Evolutionary conservation across 1,140 invertebrate species (phyloP), one percentile per base, ranked within the genome.

Genomic region (Ruditapes philippinarum): DNA sequence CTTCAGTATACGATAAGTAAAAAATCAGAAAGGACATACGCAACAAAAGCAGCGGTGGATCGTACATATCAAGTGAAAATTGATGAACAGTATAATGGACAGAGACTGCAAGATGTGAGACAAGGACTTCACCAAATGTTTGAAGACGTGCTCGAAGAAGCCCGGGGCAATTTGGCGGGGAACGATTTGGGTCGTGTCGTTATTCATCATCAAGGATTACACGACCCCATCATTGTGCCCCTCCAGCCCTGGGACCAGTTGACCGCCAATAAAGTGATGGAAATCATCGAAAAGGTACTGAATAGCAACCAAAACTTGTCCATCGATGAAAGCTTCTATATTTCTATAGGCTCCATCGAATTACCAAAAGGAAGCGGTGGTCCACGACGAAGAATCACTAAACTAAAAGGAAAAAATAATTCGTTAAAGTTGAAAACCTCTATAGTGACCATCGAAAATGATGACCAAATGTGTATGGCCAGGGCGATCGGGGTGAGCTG

Each of bases 1-100:
- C 14, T 45, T 14, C 42, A 45, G 14, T 45, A 45, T 45, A 45
- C 42, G 5, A 45, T 45, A 14, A 45, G 14, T 7, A 45, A 45
- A 45, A 45, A n/a, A n/a, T n/a, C n/a, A 4, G 45, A 76, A 25
- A 42, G 73, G 25, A 51, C 40, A 2, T 76, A 51, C 25, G 45
- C 45, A 5, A 81, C 60, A 62, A 81, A 62, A 62, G 80, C 80
- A 1, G 80, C 80, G 2, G 42, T 68, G n/a, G 80, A 83, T 17
- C 11, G 11, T 3, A 83, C 60, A 17, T 83, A 68, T 31, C n/a
- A 45, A 33, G 80, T 83, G 14, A 83, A 83, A 45, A 25, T 83
- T 19, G n/a, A 83, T 40, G 80, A 83, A 42, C 9, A 68, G n/a
- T 33, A 49, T n/a, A 31, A 28, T 28, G 80, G 80, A 19, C 2